Base-by-base conservation (phyloP, 2,797 vertebrate genomes). In the Podarcis lilfordi region DNA sequence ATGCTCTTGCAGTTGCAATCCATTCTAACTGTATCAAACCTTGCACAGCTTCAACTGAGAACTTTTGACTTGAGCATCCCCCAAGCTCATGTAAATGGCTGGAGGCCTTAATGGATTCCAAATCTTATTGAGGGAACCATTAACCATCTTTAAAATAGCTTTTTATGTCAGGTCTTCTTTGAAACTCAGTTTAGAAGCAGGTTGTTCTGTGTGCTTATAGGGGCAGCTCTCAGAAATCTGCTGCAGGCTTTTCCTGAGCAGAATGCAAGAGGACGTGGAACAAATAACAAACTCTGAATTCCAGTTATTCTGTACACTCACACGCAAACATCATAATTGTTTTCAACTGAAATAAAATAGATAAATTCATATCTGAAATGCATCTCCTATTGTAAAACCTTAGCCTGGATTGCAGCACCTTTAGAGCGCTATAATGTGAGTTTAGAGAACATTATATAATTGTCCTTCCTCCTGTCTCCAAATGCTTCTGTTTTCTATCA, bases 121-220 rank as follows among this genome's bases (percentile, higher is more conserved):
- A 80, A 72, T 87, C 77, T 92, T 90, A 88, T 91, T 32, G 11
- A 74, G 75, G 90, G 91, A 86, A 64, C 35, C 85, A 85, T 69
- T 83, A 92, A 91, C 86, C 88, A 91, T 93, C 91, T 94, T 94
- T 80, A 64, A 95, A 92, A 90, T 85, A 61, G 79, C 87, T 94
- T 93, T 74, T 91, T 80, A 88, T 92, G 92, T 0, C 0, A 80
- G 0, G 0, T 85, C 77, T 91, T 32, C 82, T 94, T 93, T 92
- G 92, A 89, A 95, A 92, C 86, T 86, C 82, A 89, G 0, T 91
- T 92, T 93, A 84, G 81, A 93, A 94, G 84, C 37, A 84, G 80
- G 85, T 50, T 69, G 82, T 27, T 3, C 74, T 83, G 19, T 85
- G 88, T 88, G 78, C 29, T 92, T 91, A 94, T 92, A 86, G 89